Conservation (phyloP, 2,797 vertebrate genomes). For the Babyrousa celebensis region DNA sequence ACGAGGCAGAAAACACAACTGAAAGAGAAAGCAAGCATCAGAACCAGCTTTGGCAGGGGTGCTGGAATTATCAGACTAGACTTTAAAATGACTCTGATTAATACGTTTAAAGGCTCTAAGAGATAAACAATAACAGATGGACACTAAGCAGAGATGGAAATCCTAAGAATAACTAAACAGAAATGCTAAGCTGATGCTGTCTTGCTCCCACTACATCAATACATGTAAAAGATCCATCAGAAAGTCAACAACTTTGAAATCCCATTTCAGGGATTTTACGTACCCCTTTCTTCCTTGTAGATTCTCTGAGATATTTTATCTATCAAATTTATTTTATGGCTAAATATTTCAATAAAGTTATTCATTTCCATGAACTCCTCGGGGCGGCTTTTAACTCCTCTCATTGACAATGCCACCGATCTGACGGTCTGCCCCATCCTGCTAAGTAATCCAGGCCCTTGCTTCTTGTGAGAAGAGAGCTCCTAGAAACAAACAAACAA, state of each 20-base stretch:
- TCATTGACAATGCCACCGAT: slow-evolving; percentile 95
- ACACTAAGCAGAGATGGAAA: background rate
- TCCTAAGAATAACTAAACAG: background rate
- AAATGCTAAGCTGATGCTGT: background rate
- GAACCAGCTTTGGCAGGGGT: background rate
- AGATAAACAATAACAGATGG: background rate
- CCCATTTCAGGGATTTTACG: slow-evolving; percentile 63
- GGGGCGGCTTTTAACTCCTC: slow-evolving; percentile 94
- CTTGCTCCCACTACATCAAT: background rate
- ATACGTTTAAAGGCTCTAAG: background rate
- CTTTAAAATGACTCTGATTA: background rate
- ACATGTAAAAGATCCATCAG: background rate
- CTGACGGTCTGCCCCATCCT: slow-evolving; percentile 96
- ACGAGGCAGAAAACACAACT: background rate
- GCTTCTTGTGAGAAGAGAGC: slow-evolving; percentile 95
- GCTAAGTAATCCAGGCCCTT: slow-evolving; percentile 96
- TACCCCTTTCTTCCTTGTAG: slow-evolving; percentile 97
- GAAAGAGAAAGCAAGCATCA: background rate
- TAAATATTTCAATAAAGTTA: slow-evolving; percentile 95
- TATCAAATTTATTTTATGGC: slow-evolving; percentile 95
- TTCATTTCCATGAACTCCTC: slow-evolving; percentile 95
- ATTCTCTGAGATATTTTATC: slow-evolving; percentile 98
- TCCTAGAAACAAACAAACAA: slow-evolving; percentile 91
- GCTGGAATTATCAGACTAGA: background rate
- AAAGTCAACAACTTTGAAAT: background rate